Evolutionary conservation across 2,797 vertebrate genomes (phyloP).

Genomic region (Darevskia nairensis): DNA sequence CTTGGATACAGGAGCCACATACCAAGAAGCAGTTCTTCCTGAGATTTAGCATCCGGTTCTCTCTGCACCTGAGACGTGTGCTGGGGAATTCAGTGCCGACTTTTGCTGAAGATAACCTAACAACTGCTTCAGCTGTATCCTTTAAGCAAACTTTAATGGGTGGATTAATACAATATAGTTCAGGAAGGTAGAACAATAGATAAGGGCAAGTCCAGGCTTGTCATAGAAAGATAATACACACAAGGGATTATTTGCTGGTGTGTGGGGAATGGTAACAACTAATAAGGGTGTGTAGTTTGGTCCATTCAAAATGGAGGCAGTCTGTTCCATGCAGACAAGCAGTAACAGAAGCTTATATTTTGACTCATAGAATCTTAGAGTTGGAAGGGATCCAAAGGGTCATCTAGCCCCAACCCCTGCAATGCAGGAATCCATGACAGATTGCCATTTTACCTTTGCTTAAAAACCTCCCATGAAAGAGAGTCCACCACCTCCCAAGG

Average conservation of each 20-base stretch:
- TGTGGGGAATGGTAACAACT: neutral
- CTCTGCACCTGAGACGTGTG: neutral
- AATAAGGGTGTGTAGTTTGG: neutral
- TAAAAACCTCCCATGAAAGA: too few relatives aligned
- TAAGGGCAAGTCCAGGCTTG: neutral
- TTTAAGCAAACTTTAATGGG: neutral
- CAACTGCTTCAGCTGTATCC: neutral
- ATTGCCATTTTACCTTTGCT: too few relatives aligned
- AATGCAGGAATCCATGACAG: too few relatives aligned
- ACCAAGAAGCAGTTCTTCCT: neutral
- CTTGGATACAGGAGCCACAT: neutral
- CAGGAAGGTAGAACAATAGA: slow-evolving; percentile 3
- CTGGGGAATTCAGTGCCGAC: neutral
- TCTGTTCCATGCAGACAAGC: neutral
- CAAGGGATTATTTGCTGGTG: neutral
- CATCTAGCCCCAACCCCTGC: too few relatives aligned
- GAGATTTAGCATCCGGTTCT: neutral
- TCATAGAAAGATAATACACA: neutral
- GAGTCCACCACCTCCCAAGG: too few relatives aligned
- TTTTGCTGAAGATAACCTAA: neutral
- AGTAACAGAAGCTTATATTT: neutral
- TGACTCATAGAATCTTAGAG: too few relatives aligned
- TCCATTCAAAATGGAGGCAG: neutral
- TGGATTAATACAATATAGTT: neutral
- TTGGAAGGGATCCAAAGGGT: too few relatives aligned